These are phyloP conservation scores for Clarias macrocephalus DNA, from an alignment of 2,113 vertebrate species.

Conservation along the genomic window DNA sequence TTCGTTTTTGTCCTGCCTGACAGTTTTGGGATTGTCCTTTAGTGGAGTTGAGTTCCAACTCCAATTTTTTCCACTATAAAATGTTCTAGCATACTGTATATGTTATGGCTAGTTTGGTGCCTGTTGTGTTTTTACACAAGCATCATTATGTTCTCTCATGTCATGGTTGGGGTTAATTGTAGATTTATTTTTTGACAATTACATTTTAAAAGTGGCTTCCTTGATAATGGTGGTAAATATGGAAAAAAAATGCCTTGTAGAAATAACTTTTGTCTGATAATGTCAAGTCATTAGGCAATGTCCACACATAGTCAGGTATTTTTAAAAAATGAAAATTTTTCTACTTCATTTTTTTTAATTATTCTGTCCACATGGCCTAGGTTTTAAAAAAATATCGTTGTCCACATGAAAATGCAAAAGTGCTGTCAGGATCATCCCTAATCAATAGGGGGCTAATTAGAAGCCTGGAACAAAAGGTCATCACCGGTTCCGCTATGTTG, in stretches of 20 bases:
- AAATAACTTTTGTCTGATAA: not conserved
- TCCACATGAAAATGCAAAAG: too few relatives aligned
- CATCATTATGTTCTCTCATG: not conserved
- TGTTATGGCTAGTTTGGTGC: not conserved
- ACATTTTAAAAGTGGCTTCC: slow-evolving; percentile 1
- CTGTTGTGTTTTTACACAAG: not conserved
- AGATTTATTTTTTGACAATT: not conserved
- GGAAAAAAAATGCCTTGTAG: not conserved
- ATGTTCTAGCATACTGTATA: not conserved
- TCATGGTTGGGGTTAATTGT: not conserved
- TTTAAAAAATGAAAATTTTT: too few relatives aligned
- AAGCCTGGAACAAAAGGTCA: too few relatives aligned
- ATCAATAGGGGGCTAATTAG: too few relatives aligned
- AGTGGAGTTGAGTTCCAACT: not conserved
- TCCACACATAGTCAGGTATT: too few relatives aligned
- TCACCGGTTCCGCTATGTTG: too few relatives aligned
- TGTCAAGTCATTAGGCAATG: too few relatives aligned
- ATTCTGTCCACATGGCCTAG: too few relatives aligned
- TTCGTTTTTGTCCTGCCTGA: not conserved
- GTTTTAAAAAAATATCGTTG: too few relatives aligned
- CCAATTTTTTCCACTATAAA: not conserved
- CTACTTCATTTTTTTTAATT: too few relatives aligned
- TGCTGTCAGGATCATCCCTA: too few relatives aligned
- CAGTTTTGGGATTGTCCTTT: slow-evolving; percentile 4
- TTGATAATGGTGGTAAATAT: not conserved